Evolutionary conservation across 2,113 vertebrate genomes (phyloP).

Genomic region (Grus americana): DNA sequence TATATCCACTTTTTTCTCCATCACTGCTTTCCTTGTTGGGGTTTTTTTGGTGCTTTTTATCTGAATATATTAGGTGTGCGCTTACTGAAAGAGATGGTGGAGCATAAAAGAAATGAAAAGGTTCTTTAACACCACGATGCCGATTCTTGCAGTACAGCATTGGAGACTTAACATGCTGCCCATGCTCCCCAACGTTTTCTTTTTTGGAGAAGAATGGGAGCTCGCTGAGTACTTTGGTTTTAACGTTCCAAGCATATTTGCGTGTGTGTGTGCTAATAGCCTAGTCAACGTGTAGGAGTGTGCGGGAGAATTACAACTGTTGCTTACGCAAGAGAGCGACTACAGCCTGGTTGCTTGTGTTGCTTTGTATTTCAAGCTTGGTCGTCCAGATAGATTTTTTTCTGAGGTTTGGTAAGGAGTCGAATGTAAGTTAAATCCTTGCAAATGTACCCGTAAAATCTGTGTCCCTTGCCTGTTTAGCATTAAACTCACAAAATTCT

Average conservation of each 20-base stretch:
- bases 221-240: background rate
- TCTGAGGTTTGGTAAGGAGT: background rate
- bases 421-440: background rate
- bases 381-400: background rate
- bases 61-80: background rate
- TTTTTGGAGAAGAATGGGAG: background rate
- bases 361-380: background rate
- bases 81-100: background rate
- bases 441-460: background rate
- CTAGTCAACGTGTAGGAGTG: background rate
- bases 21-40: background rate
- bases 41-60: background rate
- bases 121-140: background rate
- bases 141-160: background rate
- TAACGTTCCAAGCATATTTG: background rate
- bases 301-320: background rate
- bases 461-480: background rate
- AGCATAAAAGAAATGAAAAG: background rate
- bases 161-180: background rate
- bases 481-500: background rate
- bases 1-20: background rate
- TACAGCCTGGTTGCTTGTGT: background rate
- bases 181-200: background rate
- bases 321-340: background rate
- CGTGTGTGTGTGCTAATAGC: background rate